These are phyloP conservation scores for Strongylocentrotus purpuratus DNA, from an alignment of 35 echinoderm and acorn worm species.

Conservation along the genomic window DNA sequence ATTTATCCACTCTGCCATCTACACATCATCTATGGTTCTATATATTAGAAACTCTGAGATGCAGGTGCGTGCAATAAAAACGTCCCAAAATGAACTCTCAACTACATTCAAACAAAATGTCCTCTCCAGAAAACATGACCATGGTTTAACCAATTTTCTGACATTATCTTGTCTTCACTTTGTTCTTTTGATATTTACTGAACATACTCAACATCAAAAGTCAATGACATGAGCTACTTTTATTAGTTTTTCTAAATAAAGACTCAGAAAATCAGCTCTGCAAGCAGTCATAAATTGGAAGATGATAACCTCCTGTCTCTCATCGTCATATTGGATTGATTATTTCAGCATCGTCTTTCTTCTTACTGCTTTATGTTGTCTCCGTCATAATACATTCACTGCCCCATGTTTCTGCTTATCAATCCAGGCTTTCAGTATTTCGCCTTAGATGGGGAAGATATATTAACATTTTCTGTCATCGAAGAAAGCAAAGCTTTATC, in stretches of 20 bases:
- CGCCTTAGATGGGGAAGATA: neutral
- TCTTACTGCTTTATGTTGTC: neutral
- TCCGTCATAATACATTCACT: neutral
- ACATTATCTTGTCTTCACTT: neutral
- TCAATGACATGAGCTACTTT: neutral
- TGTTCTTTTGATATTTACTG: neutral
- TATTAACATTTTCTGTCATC: neutral
- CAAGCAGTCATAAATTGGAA: slow-evolving; percentile 1
- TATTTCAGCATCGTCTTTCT: neutral
- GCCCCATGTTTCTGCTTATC: neutral
- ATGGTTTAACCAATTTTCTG: neutral
- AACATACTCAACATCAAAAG: neutral
- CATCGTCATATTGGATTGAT: neutral
- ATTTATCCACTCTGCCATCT: neutral
- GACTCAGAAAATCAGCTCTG: neutral
- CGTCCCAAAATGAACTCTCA: neutral
- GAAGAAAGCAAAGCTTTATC: neutral
- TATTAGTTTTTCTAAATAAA: slow-evolving; percentile 5
- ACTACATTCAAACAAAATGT: neutral
- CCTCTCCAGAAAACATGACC: neutral
- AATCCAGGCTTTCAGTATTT: neutral
- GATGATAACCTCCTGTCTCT: neutral
- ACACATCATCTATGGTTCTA: neutral
- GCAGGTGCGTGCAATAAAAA: neutral
- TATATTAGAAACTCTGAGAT: neutral